Evolutionary conservation across 2,113 vertebrate genomes (phyloP).

Genomic region (Aleadryas rufinucha): DNA sequence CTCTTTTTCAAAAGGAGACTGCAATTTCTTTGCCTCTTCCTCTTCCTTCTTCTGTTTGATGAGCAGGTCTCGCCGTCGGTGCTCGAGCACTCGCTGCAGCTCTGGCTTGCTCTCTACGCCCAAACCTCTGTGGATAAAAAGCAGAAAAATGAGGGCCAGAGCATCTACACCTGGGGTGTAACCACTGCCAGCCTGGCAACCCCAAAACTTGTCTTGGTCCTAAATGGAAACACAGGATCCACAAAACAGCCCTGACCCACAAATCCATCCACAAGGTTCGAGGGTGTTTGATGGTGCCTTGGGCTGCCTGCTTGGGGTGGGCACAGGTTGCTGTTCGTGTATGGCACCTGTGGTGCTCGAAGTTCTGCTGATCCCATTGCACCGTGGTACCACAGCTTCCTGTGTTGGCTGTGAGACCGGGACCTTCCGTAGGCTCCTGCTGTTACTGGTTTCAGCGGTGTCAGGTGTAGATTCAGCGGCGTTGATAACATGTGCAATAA

Average conservation of each 20-base stretch:
- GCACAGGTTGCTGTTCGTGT: neutral
- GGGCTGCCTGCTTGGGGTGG: neutral
- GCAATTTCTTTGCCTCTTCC: slow-evolving; percentile 84
- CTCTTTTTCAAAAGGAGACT: slow-evolving; percentile 92
- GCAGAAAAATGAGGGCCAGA: neutral
- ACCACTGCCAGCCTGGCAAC: neutral
- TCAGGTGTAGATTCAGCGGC: neutral
- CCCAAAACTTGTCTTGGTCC: neutral
- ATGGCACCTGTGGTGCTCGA: neutral
- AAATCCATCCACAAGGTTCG: neutral
- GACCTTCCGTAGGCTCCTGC: fast-evolving
- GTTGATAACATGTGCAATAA: neutral
- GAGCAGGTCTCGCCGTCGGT: slow-evolving; percentile 87
- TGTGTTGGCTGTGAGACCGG: neutral
- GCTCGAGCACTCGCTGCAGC: slow-evolving; percentile 90
- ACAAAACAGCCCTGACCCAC: neutral
- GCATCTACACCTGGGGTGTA: neutral
- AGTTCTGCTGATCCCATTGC: neutral
- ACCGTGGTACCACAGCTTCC: neutral
- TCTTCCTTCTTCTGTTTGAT: slow-evolving; percentile 87
- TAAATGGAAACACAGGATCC: neutral
- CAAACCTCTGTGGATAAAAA: slow-evolving; percentile 65
- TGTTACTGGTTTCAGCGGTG: neutral
- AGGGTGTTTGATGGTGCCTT: neutral
- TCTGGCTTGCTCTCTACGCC: slow-evolving; percentile 86